Conservation (phyloP, 2,888 invertebrate genomes). For the Lepidonotus clava region DNA sequence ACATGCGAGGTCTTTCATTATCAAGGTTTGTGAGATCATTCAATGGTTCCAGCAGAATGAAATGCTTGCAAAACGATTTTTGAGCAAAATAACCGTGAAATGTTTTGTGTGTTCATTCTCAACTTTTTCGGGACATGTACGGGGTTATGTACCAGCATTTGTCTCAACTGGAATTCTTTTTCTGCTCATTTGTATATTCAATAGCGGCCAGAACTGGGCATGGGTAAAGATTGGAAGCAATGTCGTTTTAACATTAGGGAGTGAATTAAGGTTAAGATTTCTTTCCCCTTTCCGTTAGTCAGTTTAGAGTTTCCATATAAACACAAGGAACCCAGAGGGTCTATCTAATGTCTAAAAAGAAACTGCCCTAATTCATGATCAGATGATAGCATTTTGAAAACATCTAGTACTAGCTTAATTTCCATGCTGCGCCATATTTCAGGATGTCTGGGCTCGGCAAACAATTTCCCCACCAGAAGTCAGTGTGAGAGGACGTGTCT, state of each 20-base stretch:
- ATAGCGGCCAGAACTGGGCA: neutral
- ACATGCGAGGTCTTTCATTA: neutral
- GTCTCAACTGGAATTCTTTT: neutral
- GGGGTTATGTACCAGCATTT: neutral
- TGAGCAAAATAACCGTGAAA: neutral
- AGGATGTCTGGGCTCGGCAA: constrained; percentile 52
- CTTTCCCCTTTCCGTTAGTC: neutral
- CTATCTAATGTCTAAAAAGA: neutral
- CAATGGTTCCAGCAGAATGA: neutral
- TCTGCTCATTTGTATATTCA: neutral
- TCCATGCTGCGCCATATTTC: neutral
- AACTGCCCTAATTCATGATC: neutral
- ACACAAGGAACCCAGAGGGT: neutral
- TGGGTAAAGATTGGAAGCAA: neutral
- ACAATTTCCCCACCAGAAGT: constrained; percentile 32
- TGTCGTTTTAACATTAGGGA: neutral
- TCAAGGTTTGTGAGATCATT: neutral
- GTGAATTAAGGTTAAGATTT: neutral
- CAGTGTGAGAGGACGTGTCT: constrained; percentile 25
- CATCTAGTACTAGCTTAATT: neutral
- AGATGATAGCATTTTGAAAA: neutral
- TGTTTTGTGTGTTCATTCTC: neutral
- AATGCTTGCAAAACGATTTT: neutral
- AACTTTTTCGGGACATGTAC: neutral
- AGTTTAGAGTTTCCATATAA: neutral